A percentile compares a stretch with the other conserved stretches of the same genome.
Conservation (phyloP, 2,888 invertebrate genomes). For the Tubiluchus corallicola region DNA sequence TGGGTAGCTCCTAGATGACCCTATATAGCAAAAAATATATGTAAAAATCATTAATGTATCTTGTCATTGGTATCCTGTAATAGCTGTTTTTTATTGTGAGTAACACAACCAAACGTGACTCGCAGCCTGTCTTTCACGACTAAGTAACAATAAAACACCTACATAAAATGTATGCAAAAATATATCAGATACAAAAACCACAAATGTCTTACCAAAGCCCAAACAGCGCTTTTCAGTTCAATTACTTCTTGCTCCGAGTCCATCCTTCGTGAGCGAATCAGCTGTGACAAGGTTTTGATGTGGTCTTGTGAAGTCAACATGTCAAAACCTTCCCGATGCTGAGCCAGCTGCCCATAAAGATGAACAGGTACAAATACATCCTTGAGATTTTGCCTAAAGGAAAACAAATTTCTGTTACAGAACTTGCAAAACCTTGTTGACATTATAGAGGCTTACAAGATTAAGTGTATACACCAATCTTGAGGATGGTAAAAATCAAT, state of each 20-base stretch:
- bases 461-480: too few species aligned
- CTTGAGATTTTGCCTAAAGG: slow-evolving; percentile 22
- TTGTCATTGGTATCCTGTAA: too few species aligned
- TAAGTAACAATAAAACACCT: too few species aligned
- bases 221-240: slow-evolving; percentile 65
- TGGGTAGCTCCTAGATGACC: slow-evolving; percentile 59
- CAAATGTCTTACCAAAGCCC: slow-evolving; percentile 41
- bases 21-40: too few species aligned
- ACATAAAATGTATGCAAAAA: slow-evolving; percentile 6
- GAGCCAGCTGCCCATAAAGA: slow-evolving; percentile 61
- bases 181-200: background rate
- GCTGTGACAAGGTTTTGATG: slow-evolving; percentile 12
- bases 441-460: too few species aligned
- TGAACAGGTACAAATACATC: slow-evolving; percentile 45
- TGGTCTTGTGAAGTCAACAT: slow-evolving; percentile 25
- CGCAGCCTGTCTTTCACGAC: too few species aligned
- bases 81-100: too few species aligned
- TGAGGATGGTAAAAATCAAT: too few species aligned
- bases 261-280: slow-evolving; percentile 17
- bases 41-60: too few species aligned
- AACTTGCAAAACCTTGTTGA: too few species aligned
- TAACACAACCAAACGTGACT: too few species aligned
- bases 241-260: slow-evolving; percentile 32
- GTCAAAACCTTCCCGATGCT: slow-evolving; percentile 38
- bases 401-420: too few species aligned